Evolutionary conservation across 2,113 vertebrate species (phyloP).

Genomic region (Aplodontia rufa): DNA sequence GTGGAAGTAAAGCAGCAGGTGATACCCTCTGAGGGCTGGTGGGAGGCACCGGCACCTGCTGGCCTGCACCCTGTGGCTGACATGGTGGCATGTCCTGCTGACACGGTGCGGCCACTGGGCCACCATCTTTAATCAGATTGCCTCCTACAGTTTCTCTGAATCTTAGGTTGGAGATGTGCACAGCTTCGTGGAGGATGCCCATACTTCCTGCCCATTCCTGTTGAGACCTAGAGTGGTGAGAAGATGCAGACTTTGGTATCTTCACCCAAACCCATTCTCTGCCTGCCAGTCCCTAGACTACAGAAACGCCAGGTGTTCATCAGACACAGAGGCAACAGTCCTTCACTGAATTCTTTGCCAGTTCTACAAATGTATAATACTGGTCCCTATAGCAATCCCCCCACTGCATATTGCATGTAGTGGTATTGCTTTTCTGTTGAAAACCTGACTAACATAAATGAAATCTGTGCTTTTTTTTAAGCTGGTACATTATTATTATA

Average conservation of each 20-base stretch:
- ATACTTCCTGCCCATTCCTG: not conserved
- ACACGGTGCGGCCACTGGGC: not conserved
- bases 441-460: not conserved
- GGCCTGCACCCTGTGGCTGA: not conserved
- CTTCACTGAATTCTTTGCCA: not conserved
- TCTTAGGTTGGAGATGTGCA: not conserved
- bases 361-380: not conserved
- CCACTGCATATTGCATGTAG: not conserved
- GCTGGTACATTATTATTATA: too few species aligned
- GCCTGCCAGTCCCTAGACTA: not conserved
- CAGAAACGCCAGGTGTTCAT: not conserved
- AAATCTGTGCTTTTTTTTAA: not conserved
- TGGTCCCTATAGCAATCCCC: not conserved
- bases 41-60: not conserved
- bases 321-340: not conserved
- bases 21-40: not conserved
- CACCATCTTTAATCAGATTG: too few species aligned
- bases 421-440: not conserved
- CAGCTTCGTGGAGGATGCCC: not conserved
- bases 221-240: not conserved
- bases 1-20: not conserved
- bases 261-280: not conserved
- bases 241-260: not conserved
- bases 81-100: not conserved
- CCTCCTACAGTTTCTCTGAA: not conserved